Conservation (phyloP, 2,888 invertebrate species). For the Lutraria lutraria region DNA sequence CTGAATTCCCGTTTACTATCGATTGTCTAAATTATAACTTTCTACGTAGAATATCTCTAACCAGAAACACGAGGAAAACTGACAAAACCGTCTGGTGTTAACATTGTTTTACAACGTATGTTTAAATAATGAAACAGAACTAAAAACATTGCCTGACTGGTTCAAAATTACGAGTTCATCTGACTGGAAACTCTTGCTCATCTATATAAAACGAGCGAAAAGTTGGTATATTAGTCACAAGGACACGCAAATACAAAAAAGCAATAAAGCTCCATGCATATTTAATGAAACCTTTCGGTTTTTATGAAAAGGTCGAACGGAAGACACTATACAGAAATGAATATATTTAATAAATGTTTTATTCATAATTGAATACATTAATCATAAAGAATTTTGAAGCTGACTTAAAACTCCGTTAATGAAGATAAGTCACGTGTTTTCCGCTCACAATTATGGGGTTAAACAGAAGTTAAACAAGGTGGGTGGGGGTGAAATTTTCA, state of each 20-base stretch:
- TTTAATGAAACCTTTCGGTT: not conserved
- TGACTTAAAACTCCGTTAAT: not conserved
- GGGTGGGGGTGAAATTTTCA: not conserved
- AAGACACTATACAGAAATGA: not conserved
- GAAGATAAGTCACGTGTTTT: not conserved
- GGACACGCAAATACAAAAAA: not conserved
- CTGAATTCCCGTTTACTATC: not conserved
- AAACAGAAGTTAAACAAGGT: not conserved
- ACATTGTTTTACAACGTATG: not conserved
- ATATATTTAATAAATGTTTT: slow-evolving; percentile 15
- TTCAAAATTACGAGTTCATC: not conserved
- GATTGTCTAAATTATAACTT: not conserved
- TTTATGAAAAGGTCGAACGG: not conserved
- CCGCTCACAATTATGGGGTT: not conserved
- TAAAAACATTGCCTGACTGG: not conserved
- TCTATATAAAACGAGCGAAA: not conserved
- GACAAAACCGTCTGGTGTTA: not conserved
- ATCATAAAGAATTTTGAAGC: not conserved
- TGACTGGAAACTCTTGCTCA: not conserved
- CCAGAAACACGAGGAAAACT: not conserved
- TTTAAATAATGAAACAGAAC: not conserved
- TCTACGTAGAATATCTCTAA: not conserved
- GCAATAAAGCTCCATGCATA: not conserved
- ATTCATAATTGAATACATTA: slow-evolving; percentile 18
- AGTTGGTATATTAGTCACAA: not conserved